Conservation (phyloP, 2,888 invertebrate genomes). For the Hoplodrina ambigua region DNA sequence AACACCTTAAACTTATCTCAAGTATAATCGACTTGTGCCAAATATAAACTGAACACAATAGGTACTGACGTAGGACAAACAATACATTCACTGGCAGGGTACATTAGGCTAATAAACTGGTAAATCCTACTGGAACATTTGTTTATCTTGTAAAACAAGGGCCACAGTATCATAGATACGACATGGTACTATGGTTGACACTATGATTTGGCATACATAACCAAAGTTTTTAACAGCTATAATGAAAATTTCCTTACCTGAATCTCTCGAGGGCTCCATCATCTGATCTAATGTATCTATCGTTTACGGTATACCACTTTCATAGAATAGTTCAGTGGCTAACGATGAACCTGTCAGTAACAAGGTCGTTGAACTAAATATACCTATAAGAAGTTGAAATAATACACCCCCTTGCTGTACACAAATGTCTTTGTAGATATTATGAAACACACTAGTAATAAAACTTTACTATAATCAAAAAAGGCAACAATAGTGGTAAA, state of each 20-base stretch:
- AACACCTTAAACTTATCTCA: constrained; percentile 22
- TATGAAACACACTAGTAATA: constrained; percentile 67
- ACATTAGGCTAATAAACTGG: constrained; percentile 1
- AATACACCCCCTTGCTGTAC: constrained; percentile 75
- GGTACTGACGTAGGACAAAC: constrained; percentile 3
- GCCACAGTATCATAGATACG: constrained; percentile 10
- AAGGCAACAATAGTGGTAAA: constrained; percentile 39
- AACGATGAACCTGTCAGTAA: constrained; percentile 90
- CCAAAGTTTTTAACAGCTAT: constrained; percentile 13
- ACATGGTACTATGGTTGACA: constrained; percentile 5
- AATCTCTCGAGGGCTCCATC: constrained; percentile 89
- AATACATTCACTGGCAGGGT: constrained; percentile 6
- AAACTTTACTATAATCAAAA: constrained; percentile 50
- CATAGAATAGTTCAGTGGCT: constrained; percentile 86
- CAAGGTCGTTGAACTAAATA: constrained; percentile 91
- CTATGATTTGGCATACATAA: constrained; percentile 32
- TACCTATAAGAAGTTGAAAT: constrained; percentile 81
- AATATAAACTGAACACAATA: constrained; percentile 24
- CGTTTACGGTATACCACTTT: constrained; percentile 83
- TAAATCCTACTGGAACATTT: constrained; percentile 44
- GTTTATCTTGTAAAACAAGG: constrained; percentile 60
- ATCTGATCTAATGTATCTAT: constrained; percentile 78
- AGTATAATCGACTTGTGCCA: constrained; percentile 28
- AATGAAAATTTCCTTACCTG: constrained; percentile 76
- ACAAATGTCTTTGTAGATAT: constrained; percentile 66